A percentile compares a stretch with the other conserved stretches of the same genome.
These are phyloP conservation scores for Calidris pugnax DNA, from an alignment of 2,113 vertebrate species.

Conservation along the genomic window DNA sequence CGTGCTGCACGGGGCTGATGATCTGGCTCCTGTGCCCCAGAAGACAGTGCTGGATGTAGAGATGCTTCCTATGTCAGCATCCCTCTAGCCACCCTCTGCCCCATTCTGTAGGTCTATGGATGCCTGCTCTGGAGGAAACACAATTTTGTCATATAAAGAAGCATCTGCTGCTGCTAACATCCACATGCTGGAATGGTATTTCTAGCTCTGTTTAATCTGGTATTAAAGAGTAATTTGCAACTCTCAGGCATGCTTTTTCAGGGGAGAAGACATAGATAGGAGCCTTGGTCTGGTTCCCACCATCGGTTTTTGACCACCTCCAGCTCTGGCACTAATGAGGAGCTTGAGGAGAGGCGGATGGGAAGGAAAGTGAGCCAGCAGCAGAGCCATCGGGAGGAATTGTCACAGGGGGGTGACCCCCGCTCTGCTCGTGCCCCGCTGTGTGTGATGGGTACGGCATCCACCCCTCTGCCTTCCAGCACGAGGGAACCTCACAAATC, in stretches of 20 bases:
- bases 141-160: accelerated
- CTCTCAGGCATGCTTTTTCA: not conserved
- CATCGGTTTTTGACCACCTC: not conserved
- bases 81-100: not conserved
- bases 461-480: not conserved
- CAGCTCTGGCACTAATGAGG: not conserved
- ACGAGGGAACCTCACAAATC: conserved; percentile 2
- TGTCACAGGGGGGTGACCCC: not conserved
- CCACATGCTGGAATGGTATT: not conserved
- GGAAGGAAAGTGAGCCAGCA: not conserved
- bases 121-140: not conserved
- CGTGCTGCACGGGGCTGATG: not conserved
- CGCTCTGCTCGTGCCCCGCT: accelerated
- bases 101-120: not conserved
- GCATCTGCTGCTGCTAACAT: not conserved
- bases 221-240: not conserved
- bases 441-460: not conserved
- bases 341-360: not conserved
- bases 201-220: not conserved
- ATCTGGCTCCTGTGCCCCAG: not conserved
- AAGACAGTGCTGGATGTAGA: accelerated
- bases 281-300: not conserved
- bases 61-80: not conserved
- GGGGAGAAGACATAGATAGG: not conserved
- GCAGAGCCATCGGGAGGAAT: not conserved